phyloP scores from a whole-genome alignment of 2,113 vertebrate species.

The Brachyhypopomus occidentalis region DNA sequence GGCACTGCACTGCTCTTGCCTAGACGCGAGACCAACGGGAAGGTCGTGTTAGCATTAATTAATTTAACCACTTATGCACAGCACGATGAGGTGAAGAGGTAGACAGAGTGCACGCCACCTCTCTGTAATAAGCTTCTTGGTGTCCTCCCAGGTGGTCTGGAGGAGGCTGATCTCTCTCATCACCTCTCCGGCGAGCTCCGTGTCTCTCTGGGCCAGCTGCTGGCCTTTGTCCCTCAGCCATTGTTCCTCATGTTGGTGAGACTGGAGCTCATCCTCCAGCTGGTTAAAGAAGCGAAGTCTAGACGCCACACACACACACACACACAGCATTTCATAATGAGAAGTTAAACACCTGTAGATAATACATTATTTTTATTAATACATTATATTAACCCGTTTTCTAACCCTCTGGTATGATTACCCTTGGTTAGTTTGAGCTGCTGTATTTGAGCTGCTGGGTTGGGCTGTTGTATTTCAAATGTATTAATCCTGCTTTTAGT shows the following conservation, averaged over 20 bases:
- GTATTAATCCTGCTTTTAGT: too few species aligned
- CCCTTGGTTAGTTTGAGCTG: too few species aligned
- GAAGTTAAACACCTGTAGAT: background rate
- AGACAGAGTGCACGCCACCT: conserved; percentile 72
- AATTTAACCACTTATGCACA: too few species aligned
- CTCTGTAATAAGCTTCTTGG: conserved; percentile 85
- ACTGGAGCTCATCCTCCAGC: conserved; percentile 90
- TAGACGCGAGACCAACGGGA: conserved; percentile 55
- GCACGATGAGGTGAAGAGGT: background rate
- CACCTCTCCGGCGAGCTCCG: conserved; percentile 78
- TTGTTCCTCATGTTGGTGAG: conserved; percentile 89
- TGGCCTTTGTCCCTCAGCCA: conserved; percentile 93
- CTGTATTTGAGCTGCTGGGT: too few species aligned
- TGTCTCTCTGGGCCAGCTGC: conserved; percentile 88
- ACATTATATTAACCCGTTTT: background rate
- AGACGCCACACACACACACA: conserved; percentile 53
- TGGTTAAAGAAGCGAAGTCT: conserved; percentile 91
- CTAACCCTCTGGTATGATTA: too few species aligned
- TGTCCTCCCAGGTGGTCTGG: conserved; percentile 86
- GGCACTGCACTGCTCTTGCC: conserved; percentile 86
- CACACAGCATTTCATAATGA: background rate
- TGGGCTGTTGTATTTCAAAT: too few species aligned
- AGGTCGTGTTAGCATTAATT: background rate
- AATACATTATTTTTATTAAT: background rate
- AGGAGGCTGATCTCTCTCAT: conserved; percentile 81